phyloP scores from a whole-genome alignment of 2,797 vertebrate genomes.

The Xerus rutilus region DNA sequence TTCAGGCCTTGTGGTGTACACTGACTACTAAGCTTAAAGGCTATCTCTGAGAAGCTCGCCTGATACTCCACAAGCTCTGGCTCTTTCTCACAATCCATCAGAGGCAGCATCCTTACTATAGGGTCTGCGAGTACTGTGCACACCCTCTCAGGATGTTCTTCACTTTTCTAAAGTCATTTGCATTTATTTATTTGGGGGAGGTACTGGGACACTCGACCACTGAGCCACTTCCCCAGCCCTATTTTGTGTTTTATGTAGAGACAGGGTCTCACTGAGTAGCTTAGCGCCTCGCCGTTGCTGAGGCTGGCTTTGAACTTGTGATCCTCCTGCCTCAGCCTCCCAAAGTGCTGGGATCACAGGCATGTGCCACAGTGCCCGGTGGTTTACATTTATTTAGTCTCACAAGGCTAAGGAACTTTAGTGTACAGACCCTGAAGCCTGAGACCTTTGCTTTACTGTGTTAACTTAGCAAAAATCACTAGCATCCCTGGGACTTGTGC shows the following conservation, averaged over 20 bases:
- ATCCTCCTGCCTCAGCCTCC: too few species aligned
- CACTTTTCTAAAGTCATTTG: neutral
- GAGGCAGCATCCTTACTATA: fast-evolving
- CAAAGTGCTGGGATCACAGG: too few species aligned
- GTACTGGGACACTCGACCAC: too few species aligned
- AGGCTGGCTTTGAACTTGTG: too few species aligned
- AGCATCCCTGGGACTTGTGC: neutral
- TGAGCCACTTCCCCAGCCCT: too few species aligned
- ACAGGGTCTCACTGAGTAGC: too few species aligned
- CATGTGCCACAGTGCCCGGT: too few species aligned
- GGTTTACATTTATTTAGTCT: neutral
- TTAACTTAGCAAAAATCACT: neutral
- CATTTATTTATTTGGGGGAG: neutral
- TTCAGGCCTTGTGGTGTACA: fast-evolving
- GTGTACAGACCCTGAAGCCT: neutral
- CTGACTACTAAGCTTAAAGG: neutral
- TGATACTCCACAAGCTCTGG: neutral
- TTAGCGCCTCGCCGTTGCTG: too few species aligned
- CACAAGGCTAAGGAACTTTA: neutral
- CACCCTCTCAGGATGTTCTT: neutral
- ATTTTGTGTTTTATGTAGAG: too few species aligned
- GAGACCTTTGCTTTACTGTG: neutral
- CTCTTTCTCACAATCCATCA: neutral
- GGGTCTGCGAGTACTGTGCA: neutral
- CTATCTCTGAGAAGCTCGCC: neutral